Evolutionary conservation across 2,113 vertebrate genomes (phyloP), one percentile per base, ranked within the genome.

Genomic region (Tragelaphus imberbis): DNA sequence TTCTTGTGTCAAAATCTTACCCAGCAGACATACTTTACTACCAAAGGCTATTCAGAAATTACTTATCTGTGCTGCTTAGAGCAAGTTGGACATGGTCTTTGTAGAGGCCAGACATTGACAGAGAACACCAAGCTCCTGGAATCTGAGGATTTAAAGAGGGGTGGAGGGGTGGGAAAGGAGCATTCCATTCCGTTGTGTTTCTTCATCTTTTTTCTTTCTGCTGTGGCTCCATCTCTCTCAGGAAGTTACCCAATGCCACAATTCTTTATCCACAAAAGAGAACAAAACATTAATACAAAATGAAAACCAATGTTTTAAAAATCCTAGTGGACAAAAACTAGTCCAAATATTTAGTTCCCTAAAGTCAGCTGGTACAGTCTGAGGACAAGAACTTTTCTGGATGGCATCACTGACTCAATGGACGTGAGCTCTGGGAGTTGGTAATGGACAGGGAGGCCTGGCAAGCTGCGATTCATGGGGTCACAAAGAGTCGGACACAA

Each of bases 41-140:
- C 59, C 65, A 97, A 97, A 92, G 61, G 44, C 28, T 88, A 96
- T 63, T 94, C 51, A 25, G 81, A 95, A 97, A 87, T 93, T 59
- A 95, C 36, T 25, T 82, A 80, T 40, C 27, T 90, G 44, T 15
- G 23, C 12, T 58, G 23, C 23, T 92, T 92, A n/a, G 87, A 97
- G 58, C 23, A 56, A 96, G 21, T 0, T 71, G 51, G 61, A n/a
- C n/a, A 25, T 75, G 9, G 33, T 61, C 14, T 96, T 13, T 92
- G 49, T 36, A 56, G 61, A 93, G 53, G 16, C 12, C 17, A 51
- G 51, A 7, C 40, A 44, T 90, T 80, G 25, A 85, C 23, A 47
- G 49, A 51, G 28, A 93, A 95, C 6, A 23, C 27, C 59, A 53
- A 53, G 6, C 56, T 90, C 33, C 58, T 96, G 30, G 55, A 93